Evolutionary conservation across 2,888 invertebrate genomes (phyloP), one percentile per base, ranked within the genome.

Genomic region (Philereme transversata): DNA sequence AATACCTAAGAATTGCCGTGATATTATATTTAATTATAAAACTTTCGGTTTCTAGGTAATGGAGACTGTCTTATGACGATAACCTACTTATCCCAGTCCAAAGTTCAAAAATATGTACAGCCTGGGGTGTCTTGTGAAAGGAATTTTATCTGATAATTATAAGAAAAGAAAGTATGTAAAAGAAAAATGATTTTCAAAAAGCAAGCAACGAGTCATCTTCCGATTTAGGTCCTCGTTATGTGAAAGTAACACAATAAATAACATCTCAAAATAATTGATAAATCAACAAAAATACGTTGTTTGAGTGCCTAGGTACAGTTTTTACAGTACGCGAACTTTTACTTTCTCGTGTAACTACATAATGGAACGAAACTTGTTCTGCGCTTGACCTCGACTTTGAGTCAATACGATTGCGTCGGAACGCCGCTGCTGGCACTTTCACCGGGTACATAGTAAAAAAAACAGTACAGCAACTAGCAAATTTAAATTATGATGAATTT

Each of bases 321-420:
- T 48, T 57, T 48, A 68, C 58, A 73, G 69, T 72, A 60, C 60
- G 64, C 57, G 54, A 70, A 83, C 87, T 88, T 87, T 88, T 88
- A 88, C 87, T 86, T 84, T 82, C 82, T 82, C 74, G 75, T 68
- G 72, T 83, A 22, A 34, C 38, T 46, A 77, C 81, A 80, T 79
- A 83, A 82, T 79, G 72, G 72, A 84, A 83, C 74, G 79, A 78
- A 82, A 88, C 90, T 81, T 81, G 88, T 83, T 87, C 62, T 77
- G 75, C 78, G 80, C 76, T 82, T 88, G 86, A 87, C 88, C 88
- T 81, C 87, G 67, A 78, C 81, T 72, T 64, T 70, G 72, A 75
- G 76, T 78, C 75, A 77, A 77, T 79, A 78, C 78, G 72, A 77
- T 78, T 78, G 78, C 77, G 78, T 74, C 73, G 77, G 81, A 80